These are phyloP conservation scores for Hypena proboscidalis DNA, from an alignment of 2,888 invertebrate genomes.

Conservation along the genomic window DNA sequence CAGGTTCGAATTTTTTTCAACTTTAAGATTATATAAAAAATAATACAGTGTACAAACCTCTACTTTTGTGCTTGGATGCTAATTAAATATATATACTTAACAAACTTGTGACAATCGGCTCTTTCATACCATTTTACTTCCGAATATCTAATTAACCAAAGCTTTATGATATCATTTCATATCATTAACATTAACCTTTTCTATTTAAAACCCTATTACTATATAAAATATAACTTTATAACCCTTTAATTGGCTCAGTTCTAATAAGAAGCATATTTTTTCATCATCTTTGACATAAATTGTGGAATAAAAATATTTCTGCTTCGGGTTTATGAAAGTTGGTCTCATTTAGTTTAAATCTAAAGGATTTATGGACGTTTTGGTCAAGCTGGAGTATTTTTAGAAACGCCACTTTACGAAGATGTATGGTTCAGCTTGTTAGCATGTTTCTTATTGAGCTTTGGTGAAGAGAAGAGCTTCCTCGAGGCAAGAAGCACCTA, in stretches of 20 bases:
- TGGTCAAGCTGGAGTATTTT: constrained; percentile 24
- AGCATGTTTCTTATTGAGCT: constrained; percentile 12
- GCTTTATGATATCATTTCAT: neutral
- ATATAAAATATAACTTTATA: constrained; percentile 19
- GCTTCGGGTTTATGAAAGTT: constrained; percentile 18
- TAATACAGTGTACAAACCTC: too few relatives aligned
- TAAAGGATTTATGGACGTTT: constrained; percentile 39
- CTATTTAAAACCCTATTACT: constrained; percentile 5
- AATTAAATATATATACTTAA: too few relatives aligned
- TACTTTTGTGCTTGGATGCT: too few relatives aligned
- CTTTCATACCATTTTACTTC: too few relatives aligned
- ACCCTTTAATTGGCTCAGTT: constrained; percentile 25
- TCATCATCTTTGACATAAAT: constrained; percentile 21
- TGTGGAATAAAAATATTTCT: constrained; percentile 23
- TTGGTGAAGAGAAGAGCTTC: too few relatives aligned
- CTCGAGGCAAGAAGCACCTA: too few relatives aligned
- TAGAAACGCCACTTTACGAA: constrained; percentile 28
- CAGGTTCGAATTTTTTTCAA: too few relatives aligned
- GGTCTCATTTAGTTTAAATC: constrained; percentile 28
- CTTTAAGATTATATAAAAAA: too few relatives aligned
- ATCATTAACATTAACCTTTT: constrained; percentile 1
- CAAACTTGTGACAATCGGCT: too few relatives aligned
- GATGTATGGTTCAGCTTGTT: constrained; percentile 15
- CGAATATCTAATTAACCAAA: constrained; percentile 3
- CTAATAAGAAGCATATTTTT: constrained; percentile 18